These are phyloP conservation scores for Mus spicilegus DNA, from an alignment of 2,113 vertebrate genomes.

Conservation along the genomic window DNA sequence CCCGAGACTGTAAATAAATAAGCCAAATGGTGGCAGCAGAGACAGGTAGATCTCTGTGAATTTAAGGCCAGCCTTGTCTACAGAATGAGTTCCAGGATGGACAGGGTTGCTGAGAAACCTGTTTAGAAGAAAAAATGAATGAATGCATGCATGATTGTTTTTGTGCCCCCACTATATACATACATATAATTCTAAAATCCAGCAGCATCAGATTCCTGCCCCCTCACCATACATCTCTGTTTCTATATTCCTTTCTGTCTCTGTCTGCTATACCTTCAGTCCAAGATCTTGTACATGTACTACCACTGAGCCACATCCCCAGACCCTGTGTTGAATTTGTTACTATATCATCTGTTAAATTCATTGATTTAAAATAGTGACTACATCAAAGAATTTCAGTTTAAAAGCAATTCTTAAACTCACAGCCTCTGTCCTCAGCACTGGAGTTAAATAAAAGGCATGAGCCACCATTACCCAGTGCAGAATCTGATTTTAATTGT, in stretches of 20 bases:
- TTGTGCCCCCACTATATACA: not conserved
- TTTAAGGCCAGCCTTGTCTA: not conserved
- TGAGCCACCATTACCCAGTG: not conserved
- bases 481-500: conserved; percentile 6
- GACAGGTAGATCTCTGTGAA: not conserved
- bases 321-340: not conserved
- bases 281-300: not conserved
- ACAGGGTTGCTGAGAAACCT: not conserved
- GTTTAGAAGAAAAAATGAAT: not conserved
- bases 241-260: not conserved
- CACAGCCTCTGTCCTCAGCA: not conserved
- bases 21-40: not conserved
- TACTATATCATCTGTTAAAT: conserved; percentile 34
- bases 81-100: not conserved
- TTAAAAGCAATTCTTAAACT: conserved; percentile 18
- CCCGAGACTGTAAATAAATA: conserved; percentile 31
- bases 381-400: conserved; percentile 42
- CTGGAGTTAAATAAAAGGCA: not conserved
- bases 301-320: not conserved
- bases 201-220: not conserved
- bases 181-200: conserved; percentile 1
- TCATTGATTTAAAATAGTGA: conserved; percentile 54
- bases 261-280: not conserved
- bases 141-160: not conserved
- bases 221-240: not conserved